Base-by-base conservation (phyloP, 1,140 invertebrate species). In the Meloidogyne exigua region DNA sequence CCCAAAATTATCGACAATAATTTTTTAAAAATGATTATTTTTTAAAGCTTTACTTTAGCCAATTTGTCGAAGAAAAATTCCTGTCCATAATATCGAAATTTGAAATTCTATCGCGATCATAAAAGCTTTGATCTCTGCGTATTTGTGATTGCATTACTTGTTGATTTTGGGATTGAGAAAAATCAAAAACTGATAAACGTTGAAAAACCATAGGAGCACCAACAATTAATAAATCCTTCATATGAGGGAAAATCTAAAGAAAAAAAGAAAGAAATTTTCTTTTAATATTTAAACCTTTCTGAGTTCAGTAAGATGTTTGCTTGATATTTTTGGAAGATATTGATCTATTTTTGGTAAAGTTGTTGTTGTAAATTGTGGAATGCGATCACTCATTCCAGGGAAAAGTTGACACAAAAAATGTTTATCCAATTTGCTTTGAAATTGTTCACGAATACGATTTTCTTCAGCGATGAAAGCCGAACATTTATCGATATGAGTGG, bases 61-160 rank as follows among this genome's bases (percentile, higher is more conserved):
- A 82, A 71, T 71, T 84, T n/a, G 81, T 75, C 4, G 81, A 82
- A 23, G 81, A 80, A 72, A 84, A 84, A 21, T 84, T 83, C 13
- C 64, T 32, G 15, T 81, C 73, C 67, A 81, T 80, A 36, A 68
- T 44, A 42, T 83, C 78, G 23, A 81, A 82, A 62, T 81, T 81
- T 13, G 57, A 39, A 9, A 81, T 81, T 68, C 79, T 72, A 23
- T 82, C 80, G 12, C 71, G 74, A 11, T 79, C 82, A 74, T 83
- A 82, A 32, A 82, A 82, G 44, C 81, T 83, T 42, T 84, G 83
- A 23, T 82, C 81, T 21, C 81, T 68, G 12, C 74, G 72, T 26
- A 81, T 73, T 23, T 36, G 21, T 13, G 66, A 69, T 32, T 18
- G 18, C 32, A 49, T 65, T 25, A 76, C 49, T 32, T 28, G 70